Evolutionary conservation across 2,888 invertebrate genomes (phyloP).

Genomic region (Drosophila melanosoma): DNA sequence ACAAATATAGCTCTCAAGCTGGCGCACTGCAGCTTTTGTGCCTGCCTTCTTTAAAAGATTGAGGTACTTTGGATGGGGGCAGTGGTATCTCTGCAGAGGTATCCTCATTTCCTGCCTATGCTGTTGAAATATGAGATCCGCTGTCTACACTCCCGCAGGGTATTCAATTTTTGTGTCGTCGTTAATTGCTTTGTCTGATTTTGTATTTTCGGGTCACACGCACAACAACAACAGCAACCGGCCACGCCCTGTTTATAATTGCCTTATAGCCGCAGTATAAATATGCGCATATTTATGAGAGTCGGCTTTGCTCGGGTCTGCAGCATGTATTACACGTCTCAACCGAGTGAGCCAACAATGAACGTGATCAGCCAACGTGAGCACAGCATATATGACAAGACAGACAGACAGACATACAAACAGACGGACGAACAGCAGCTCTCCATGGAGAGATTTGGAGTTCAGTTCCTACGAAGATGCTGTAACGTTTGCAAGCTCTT

Average conservation of each 20-base stretch:
- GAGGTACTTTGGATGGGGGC: not conserved
- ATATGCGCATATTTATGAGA: constrained; percentile 43
- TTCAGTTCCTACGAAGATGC: constrained; percentile 13
- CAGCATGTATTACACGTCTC: constrained; percentile 41
- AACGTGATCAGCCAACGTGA: constrained; percentile 60
- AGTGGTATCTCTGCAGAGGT: not conserved
- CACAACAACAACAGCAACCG: constrained; percentile 14
- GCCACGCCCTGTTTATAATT: constrained; percentile 79
- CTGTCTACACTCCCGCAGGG: constrained; percentile 30
- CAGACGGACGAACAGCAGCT: not conserved
- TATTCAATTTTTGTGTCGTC: constrained; percentile 56
- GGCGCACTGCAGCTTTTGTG: not conserved
- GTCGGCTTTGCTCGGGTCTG: constrained; percentile 14
- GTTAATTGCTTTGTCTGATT: constrained; percentile 36
- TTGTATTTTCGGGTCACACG: constrained; percentile 37
- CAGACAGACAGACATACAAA: constrained; percentile 2
- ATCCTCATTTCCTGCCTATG: constrained; percentile 44
- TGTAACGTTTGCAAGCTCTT: not conserved
- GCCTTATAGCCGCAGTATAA: constrained; percentile 70
- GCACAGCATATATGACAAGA: constrained; percentile 3
- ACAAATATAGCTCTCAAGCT: not conserved
- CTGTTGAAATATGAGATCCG: constrained; percentile 65
- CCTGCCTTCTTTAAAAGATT: not conserved
- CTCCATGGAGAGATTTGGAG: not conserved
- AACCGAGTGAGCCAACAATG: constrained; percentile 46